A percentile compares a stretch with the other conserved stretches of the same genome.
Conservation (phyloP, 2,888 invertebrate species). For the Abrostola triplasia region DNA sequence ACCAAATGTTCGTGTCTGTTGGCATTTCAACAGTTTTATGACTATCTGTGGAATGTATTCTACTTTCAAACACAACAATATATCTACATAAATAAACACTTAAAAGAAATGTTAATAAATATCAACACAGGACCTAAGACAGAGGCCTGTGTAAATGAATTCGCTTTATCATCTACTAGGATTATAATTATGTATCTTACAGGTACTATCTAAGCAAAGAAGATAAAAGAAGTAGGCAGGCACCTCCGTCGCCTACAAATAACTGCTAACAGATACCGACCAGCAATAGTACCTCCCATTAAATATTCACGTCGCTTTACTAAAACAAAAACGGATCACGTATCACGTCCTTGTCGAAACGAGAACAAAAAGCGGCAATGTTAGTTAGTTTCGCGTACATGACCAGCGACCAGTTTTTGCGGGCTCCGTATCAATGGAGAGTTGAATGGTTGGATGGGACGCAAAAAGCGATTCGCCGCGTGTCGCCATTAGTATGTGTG, state of each 20-base stretch:
- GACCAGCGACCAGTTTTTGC: conserved; percentile 76
- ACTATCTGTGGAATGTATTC: no score
- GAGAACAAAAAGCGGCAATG: conserved; percentile 72
- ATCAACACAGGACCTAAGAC: not conserved
- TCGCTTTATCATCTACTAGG: not conserved
- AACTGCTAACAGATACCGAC: conserved; percentile 27
- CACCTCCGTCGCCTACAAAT: conserved; percentile 24
- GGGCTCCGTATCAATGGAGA: conserved; percentile 80
- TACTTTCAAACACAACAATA: no score
- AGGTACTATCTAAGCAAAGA: conserved; percentile 7
- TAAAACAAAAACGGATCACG: conserved; percentile 78
- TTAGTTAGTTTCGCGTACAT: conserved; percentile 74
- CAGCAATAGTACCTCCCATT: conserved; percentile 65
- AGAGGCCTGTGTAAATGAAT: not conserved
- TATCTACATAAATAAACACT: no score
- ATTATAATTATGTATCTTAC: not conserved
- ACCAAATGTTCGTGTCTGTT: no score
- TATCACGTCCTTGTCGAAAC: conserved; percentile 79
- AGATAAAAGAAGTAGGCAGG: conserved; percentile 1
- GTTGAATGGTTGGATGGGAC: conserved; percentile 75
- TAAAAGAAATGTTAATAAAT: not conserved
- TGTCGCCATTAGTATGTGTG: conserved; percentile 86
- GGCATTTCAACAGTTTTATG: no score
- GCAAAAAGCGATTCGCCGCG: conserved; percentile 82
- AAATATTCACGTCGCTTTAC: conserved; percentile 73